Evolutionary conservation across 1,140 invertebrate species (phyloP).

Genomic region (Teleopsis dalmanni): DNA sequence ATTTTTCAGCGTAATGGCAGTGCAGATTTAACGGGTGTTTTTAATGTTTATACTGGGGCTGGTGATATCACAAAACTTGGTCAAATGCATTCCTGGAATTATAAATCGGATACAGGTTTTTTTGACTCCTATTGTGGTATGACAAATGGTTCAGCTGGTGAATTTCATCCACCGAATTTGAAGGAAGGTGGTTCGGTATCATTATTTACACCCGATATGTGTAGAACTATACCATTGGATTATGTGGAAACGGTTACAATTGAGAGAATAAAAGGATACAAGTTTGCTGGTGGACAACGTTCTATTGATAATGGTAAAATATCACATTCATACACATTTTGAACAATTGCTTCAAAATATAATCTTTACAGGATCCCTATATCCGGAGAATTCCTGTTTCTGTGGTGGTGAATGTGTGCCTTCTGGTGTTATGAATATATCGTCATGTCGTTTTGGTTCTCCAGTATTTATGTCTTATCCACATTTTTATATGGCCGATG

Average conservation of each 20-base stretch:
- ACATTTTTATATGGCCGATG: slow-evolving; percentile 76
- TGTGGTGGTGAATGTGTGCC: slow-evolving; percentile 64
- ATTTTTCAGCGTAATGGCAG: slow-evolving; percentile 62
- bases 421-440: slow-evolving; percentile 61
- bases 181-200: slow-evolving; percentile 51
- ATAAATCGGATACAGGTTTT: slow-evolving; percentile 51
- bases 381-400: slow-evolving; percentile 60
- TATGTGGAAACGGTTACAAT: slow-evolving; percentile 49
- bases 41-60: slow-evolving; percentile 63
- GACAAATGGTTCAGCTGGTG: slow-evolving; percentile 63
- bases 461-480: slow-evolving; percentile 79
- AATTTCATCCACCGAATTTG: slow-evolving; percentile 62
- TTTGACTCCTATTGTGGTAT: slow-evolving; percentile 52
- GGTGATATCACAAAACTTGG: slow-evolving; percentile 55
- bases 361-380: slow-evolving; percentile 44
- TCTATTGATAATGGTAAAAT: slow-evolving; percentile 57
- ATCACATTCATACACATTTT: slow-evolving; percentile 14
- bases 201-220: slow-evolving; percentile 63
- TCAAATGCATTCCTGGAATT: slow-evolving; percentile 60
- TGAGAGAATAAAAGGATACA: slow-evolving; percentile 51
- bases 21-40: slow-evolving; percentile 59
- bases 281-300: slow-evolving; percentile 48
- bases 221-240: slow-evolving; percentile 54
- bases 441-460: slow-evolving; percentile 63
- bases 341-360: slow-evolving; percentile 11